Evolutionary conservation across 2,888 invertebrate genomes (phyloP).

Genomic region (Pecten maximus): DNA sequence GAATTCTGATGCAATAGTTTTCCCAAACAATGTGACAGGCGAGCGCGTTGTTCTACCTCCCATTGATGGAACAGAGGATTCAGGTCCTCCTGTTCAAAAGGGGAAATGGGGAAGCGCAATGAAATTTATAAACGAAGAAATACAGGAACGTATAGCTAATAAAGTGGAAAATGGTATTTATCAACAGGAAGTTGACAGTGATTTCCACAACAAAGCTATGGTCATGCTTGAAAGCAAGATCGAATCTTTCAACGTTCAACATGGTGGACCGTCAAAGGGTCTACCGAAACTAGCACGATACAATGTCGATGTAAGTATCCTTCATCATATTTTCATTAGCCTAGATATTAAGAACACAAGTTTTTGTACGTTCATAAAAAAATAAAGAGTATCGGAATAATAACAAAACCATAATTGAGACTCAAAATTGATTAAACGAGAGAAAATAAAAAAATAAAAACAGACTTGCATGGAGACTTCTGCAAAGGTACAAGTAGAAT

Average conservation of each 20-base stretch:
- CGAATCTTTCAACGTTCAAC: slow-evolving; percentile 71
- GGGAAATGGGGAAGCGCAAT: slow-evolving; percentile 65
- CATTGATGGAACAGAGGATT: slow-evolving; percentile 13
- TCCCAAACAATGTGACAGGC: slow-evolving; percentile 34
- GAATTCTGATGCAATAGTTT: background rate
- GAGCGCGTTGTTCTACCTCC: slow-evolving; percentile 39
- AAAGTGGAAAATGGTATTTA: slow-evolving; percentile 47
- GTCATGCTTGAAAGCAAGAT: slow-evolving; percentile 73
- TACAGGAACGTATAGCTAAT: slow-evolving; percentile 60
- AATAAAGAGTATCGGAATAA: too few relatives aligned
- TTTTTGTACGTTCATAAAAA: too few relatives aligned
- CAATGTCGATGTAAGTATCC: slow-evolving; percentile 61
- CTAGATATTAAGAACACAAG: too few relatives aligned
- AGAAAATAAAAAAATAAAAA: too few relatives aligned
- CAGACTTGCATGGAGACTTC: too few relatives aligned
- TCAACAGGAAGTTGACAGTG: slow-evolving; percentile 69
- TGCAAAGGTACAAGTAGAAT: too few relatives aligned
- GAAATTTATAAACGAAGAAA: slow-evolving; percentile 70
- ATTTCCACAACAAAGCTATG: slow-evolving; percentile 74
- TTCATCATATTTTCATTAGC: too few relatives aligned
- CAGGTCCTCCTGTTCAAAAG: background rate
- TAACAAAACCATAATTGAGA: too few relatives aligned
- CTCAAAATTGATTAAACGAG: too few relatives aligned
- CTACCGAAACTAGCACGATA: slow-evolving; percentile 75
- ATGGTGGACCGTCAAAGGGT: slow-evolving; percentile 64